Percentiles rank a stretch among this genome's conserved stretches.
phyloP scores from a whole-genome alignment of 1,140 invertebrate species.

The Grapholita molesta region DNA sequence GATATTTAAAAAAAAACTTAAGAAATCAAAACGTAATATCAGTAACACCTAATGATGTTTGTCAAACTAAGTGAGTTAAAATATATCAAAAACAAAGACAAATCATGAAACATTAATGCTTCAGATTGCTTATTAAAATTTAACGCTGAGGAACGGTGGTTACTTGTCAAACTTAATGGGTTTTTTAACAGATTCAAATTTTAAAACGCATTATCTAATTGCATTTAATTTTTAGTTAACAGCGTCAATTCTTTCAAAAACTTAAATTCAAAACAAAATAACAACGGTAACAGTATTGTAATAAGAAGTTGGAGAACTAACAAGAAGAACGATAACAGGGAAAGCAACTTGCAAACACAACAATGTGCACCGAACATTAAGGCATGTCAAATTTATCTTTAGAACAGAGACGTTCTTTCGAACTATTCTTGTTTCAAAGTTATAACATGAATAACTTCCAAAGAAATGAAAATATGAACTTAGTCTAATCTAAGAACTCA shows the following conservation, averaged over 20 bases:
- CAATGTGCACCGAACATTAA: constrained; percentile 72
- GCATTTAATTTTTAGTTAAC: no score
- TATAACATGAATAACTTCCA: neutral
- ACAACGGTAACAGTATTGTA: neutral
- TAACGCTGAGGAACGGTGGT: no score
- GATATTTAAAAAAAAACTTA: no score
- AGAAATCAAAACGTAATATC: neutral
- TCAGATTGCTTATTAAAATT: no score
- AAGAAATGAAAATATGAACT: neutral
- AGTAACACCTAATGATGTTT: neutral
- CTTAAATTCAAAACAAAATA: neutral
- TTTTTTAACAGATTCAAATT: no score
- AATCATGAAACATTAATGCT: neutral
- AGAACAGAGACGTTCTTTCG: constrained; percentile 16
- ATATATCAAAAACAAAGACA: neutral
- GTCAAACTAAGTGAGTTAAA: neutral
- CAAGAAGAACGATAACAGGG: constrained; percentile 41
- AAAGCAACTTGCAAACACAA: constrained; percentile 41
- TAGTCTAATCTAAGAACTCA: neutral
- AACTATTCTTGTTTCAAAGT: neutral
- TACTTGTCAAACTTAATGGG: no score
- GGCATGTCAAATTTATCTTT: constrained; percentile 39
- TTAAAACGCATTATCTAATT: no score
- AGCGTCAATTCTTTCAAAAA: neutral
- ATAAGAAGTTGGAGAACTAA: constrained; percentile 20